Percentiles rank a stretch among this genome's conserved stretches.
These are phyloP conservation scores for Imbricaverruca yamaguchii DNA, from an alignment of 2,888 invertebrate species.

Conservation along the genomic window DNA sequence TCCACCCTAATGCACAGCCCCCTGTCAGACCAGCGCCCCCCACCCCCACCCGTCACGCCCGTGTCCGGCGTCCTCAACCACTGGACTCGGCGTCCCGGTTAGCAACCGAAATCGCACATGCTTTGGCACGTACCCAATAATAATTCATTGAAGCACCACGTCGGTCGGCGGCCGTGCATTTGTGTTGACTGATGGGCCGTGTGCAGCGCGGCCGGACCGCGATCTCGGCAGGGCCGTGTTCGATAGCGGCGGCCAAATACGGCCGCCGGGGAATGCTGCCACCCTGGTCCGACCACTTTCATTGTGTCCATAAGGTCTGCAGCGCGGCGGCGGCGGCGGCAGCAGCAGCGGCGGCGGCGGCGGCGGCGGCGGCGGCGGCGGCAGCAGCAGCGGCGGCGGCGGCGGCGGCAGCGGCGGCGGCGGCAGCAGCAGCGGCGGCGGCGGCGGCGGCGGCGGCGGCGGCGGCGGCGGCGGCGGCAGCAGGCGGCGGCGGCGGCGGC, in stretches of 20 bases:
- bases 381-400: too few species aligned
- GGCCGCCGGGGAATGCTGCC: neutral
- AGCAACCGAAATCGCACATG: too few species aligned
- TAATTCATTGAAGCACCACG: neutral
- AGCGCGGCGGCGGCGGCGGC: neutral
- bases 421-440: too few species aligned
- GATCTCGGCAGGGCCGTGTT: neutral
- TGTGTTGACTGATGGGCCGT: neutral
- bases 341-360: too few species aligned
- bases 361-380: too few species aligned
- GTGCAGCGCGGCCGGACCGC: neutral
- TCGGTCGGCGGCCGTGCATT: neutral
- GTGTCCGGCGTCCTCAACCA: neutral
- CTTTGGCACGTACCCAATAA: neutral
- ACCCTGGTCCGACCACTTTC: neutral
- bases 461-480: too few species aligned
- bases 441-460: too few species aligned
- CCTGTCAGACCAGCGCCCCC: too few species aligned
- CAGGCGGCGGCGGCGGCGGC: too few species aligned
- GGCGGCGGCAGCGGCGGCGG: too few species aligned
- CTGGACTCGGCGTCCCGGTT: neutral
- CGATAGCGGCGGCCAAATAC: neutral
- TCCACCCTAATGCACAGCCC: neutral
- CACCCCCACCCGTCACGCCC: neutral
- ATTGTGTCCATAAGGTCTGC: neutral